A percentile compares a stretch with the other conserved stretches of the same genome.
Evolutionary conservation across 2,113 vertebrate species (phyloP).

Genomic region (Lepus europaeus): DNA sequence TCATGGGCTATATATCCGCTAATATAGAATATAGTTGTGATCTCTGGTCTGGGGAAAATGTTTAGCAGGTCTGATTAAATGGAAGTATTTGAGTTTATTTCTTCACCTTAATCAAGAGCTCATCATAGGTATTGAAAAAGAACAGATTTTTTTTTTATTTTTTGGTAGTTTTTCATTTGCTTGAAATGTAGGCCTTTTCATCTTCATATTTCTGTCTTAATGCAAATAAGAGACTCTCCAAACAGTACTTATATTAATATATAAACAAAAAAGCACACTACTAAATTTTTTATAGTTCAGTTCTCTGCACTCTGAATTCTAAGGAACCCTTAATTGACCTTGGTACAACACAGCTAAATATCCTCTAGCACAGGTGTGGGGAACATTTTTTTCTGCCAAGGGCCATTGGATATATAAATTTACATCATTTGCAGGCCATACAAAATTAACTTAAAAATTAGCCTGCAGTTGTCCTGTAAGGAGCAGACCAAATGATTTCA

Average conservation of each 20-base stretch:
- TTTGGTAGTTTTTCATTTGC: constrained; percentile 13
- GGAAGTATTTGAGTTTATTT: constrained; percentile 43
- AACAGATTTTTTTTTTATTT: constrained; percentile 36
- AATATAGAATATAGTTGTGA: constrained; percentile 17
- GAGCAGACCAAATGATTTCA: too few species aligned
- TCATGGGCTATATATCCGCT: not conserved
- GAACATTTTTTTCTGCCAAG: too few species aligned
- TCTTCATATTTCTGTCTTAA: constrained; percentile 19
- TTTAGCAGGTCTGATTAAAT: constrained; percentile 31
- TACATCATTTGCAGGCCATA: too few species aligned
- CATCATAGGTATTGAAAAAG: constrained; percentile 21
- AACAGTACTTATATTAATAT: not conserved
- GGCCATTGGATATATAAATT: too few species aligned
- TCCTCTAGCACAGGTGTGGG: not conserved
- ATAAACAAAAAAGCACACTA: not conserved
- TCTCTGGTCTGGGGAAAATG: not conserved
- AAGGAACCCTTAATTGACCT: constrained; percentile 50
- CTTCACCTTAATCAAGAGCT: constrained; percentile 45
- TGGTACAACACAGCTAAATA: constrained; percentile 53
- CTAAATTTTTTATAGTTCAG: constrained; percentile 22
- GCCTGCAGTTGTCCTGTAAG: too few species aligned
- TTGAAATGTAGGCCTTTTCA: constrained; percentile 46
- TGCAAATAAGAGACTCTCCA: constrained; percentile 36
- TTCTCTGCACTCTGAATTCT: constrained; percentile 44
- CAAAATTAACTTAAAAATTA: too few species aligned